Evolutionary conservation across 2,113 vertebrate species (phyloP).

Genomic region (Ondatra zibethicus): DNA sequence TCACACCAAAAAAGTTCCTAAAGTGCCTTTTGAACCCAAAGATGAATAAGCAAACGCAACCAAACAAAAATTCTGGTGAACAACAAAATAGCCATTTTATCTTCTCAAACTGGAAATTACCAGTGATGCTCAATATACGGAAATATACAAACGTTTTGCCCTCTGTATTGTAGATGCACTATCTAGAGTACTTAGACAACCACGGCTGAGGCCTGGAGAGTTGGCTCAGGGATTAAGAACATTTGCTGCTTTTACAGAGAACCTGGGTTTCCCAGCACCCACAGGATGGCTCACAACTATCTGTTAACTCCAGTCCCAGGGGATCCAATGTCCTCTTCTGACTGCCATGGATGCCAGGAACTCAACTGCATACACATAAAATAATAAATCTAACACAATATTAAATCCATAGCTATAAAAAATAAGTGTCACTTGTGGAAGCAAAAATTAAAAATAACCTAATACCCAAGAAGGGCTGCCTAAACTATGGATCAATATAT

Average conservation of each 20-base stretch:
- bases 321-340: not conserved
- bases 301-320: not conserved
- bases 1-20: not conserved
- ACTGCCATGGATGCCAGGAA: not conserved
- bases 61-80: not conserved
- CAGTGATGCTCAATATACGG: not conserved
- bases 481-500: not conserved
- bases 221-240: not conserved
- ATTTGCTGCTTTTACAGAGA: not conserved
- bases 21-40: not conserved
- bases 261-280: not conserved
- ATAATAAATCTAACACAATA: not conserved
- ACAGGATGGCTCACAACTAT: not conserved
- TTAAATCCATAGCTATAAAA: not conserved
- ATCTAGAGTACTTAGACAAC: not conserved
- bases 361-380: not conserved
- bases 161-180: not conserved
- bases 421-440: slow-evolving; percentile 18
- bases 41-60: not conserved
- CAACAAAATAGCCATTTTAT: not conserved
- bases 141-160: not conserved
- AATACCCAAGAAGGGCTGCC: not conserved
- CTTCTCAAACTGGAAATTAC: not conserved
- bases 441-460: not conserved
- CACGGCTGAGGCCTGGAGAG: not conserved